A percentile compares a stretch with the other conserved stretches of the same genome.
phyloP scores from a whole-genome alignment of 2,113 vertebrate species.

The Oncorhynchus keta region DNA sequence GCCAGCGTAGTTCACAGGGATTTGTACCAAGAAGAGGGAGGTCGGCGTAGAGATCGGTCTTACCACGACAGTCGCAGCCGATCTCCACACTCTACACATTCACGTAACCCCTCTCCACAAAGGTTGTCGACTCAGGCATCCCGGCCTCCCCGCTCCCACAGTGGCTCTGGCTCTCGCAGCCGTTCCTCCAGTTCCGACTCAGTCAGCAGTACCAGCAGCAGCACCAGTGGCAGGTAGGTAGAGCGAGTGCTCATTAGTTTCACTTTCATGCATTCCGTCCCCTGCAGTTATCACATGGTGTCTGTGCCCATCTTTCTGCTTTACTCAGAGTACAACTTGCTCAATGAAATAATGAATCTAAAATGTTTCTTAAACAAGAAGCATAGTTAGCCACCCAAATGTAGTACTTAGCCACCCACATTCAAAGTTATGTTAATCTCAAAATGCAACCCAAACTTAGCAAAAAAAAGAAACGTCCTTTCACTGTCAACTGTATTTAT shows the following conservation, averaged over 20 bases:
- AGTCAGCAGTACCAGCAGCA: conserved; percentile 97
- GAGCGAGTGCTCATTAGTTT: not conserved
- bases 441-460: no score
- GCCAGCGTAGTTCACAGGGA: conserved; percentile 97
- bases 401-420: no score
- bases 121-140: conserved; percentile 85
- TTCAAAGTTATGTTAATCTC: no score
- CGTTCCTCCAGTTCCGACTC: conserved; percentile 97
- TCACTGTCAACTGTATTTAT: no score
- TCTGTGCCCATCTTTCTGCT: not conserved
- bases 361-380: no score
- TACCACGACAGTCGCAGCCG: conserved; percentile 95
- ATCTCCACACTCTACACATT: conserved; percentile 93
- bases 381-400: no score
- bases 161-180: conserved; percentile 88
- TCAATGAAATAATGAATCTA: no score
- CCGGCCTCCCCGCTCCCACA: conserved; percentile 85
- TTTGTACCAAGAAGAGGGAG: conserved; percentile 93
- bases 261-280: not conserved
- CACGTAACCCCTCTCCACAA: conserved; percentile 92
- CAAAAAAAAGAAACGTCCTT: no score
- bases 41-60: conserved; percentile 85
- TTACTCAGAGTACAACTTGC: no score
- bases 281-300: not conserved
- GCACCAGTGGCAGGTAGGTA: conserved; percentile 95